Percentiles rank a stretch among this genome's conserved stretches.
phyloP scores from a whole-genome alignment of 1,140 invertebrate genomes.

The Aphaenogaster ashmeadi region DNA sequence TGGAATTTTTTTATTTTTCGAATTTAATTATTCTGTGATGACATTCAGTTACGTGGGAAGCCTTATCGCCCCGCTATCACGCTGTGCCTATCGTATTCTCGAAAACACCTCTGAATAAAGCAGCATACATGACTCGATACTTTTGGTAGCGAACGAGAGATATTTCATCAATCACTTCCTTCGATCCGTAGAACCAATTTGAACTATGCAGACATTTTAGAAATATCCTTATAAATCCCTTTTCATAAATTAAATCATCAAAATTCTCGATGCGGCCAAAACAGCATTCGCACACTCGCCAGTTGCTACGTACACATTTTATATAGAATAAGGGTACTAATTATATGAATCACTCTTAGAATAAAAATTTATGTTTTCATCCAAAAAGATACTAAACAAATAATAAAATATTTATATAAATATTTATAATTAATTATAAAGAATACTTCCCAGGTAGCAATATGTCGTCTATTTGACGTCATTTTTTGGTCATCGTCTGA shows the following conservation, averaged over 20 bases:
- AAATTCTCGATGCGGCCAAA: not conserved
- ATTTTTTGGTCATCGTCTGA: too few species aligned
- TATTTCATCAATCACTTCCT: not conserved
- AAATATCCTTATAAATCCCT: not conserved
- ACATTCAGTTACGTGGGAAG: not conserved
- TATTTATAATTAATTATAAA: too few species aligned
- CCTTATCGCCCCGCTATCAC: conserved; percentile 11
- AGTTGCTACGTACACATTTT: not conserved
- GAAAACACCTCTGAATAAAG: not conserved
- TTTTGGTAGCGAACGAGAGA: not conserved
- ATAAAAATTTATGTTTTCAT: too few species aligned
- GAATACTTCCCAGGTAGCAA: too few species aligned
- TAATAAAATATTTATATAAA: too few species aligned
- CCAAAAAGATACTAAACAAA: too few species aligned
- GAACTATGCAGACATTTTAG: not conserved
- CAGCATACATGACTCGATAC: not conserved
- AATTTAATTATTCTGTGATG: not conserved
- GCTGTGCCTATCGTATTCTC: not conserved
- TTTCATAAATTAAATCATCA: not conserved
- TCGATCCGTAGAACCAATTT: not conserved
- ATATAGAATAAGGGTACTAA: not conserved
- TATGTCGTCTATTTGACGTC: too few species aligned
- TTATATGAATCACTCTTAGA: too few species aligned
- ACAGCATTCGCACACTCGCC: not conserved
- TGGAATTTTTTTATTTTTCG: not conserved